Base-by-base conservation (phyloP, 2,797 vertebrate genomes). In the Silurus aristotelis region DNA sequence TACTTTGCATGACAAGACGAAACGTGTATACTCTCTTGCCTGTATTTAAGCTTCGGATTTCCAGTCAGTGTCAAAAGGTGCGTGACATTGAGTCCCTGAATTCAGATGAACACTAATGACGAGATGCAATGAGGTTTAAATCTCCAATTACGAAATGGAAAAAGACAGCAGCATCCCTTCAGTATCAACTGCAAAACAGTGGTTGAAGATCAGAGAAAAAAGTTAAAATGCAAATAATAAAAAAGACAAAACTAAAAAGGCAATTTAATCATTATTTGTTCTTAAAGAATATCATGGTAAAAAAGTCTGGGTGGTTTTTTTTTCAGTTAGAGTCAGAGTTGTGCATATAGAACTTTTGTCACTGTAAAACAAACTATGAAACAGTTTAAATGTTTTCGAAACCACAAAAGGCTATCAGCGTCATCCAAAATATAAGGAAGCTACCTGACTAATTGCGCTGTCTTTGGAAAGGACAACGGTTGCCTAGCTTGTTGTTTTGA, bases 401-500 rank as follows among this genome's bases (percentile, higher is more conserved):
- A 60, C 4, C 52, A 5, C n/a, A 58, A 58, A 58, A 10, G n/a
- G 64, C 56, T 64, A 48, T 58, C 56, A 79, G 72, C 31, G 38
- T 20, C 48, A 22, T 15, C 27, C 27, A 60, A 63, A 71, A 27
- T 31, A 52, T 52, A 64, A 83, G 46, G 64, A 80, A 43, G 48
- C 43, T 72, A 70, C 13, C 46, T 56, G 72, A 82, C 56, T 46
- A 71, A 83, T 78, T 60, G 73, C 12, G 8, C 20, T 64, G 76
- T 56, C 22, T 78, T 71, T 48, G 17, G 9, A 60, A 67, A 25
- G 13, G 56, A 61, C 67, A 55, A 31, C 22, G 46, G 76, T 66
- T 84, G 61, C 68, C 52, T 73, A 58, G 81, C 76, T 73, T 31
- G 83, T 84, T 85, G 84, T 84, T 88, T 87, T 85, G 60, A 64